A percentile compares a stretch with the other conserved stretches of the same genome.
phyloP scores from a whole-genome alignment of 2,888 invertebrate species.

The Pedicia rivosa region DNA sequence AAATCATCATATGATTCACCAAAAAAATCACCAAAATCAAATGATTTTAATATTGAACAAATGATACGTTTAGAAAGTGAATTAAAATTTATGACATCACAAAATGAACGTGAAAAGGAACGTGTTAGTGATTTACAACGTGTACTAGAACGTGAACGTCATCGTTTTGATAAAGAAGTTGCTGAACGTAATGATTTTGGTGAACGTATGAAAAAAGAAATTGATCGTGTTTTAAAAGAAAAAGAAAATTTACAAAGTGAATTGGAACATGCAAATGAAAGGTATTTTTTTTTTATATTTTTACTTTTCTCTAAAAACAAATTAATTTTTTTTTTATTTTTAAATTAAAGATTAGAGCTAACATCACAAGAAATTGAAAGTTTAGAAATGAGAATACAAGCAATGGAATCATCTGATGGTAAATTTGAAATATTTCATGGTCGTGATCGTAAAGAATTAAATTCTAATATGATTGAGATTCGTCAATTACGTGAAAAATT shows the following conservation, averaged over 20 bases:
- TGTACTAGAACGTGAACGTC: slow-evolving; percentile 29
- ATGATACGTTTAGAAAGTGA: slow-evolving; percentile 35
- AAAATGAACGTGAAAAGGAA: slow-evolving; percentile 36
- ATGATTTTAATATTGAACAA: slow-evolving; percentile 32
- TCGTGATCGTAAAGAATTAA: slow-evolving; percentile 24
- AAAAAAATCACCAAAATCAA: slow-evolving; percentile 21
- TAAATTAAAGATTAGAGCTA: slow-evolving; percentile 23
- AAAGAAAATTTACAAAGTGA: slow-evolving; percentile 25
- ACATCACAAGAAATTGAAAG: slow-evolving; percentile 32
- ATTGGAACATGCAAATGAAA: slow-evolving; percentile 25
- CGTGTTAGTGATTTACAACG: slow-evolving; percentile 32
- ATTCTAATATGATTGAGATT: slow-evolving; percentile 22
- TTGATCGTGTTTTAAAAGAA: slow-evolving; percentile 26
- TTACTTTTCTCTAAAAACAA: neutral
- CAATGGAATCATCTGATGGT: neutral
- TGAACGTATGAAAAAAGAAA: slow-evolving; percentile 28
- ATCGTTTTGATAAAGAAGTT: slow-evolving; percentile 28
- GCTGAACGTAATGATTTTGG: slow-evolving; percentile 28
- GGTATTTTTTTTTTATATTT: neutral
- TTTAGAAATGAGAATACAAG: slow-evolving; percentile 32
- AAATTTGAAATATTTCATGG: slow-evolving; percentile 19
- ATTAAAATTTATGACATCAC: slow-evolving; percentile 33
- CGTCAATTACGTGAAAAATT: slow-evolving; percentile 23
- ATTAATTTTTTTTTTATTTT: slow-evolving; percentile 7
- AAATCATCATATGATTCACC: slow-evolving; percentile 29